Evolutionary conservation across 2,113 vertebrate genomes (phyloP).

Genomic region (Pseudorasbora parva): DNA sequence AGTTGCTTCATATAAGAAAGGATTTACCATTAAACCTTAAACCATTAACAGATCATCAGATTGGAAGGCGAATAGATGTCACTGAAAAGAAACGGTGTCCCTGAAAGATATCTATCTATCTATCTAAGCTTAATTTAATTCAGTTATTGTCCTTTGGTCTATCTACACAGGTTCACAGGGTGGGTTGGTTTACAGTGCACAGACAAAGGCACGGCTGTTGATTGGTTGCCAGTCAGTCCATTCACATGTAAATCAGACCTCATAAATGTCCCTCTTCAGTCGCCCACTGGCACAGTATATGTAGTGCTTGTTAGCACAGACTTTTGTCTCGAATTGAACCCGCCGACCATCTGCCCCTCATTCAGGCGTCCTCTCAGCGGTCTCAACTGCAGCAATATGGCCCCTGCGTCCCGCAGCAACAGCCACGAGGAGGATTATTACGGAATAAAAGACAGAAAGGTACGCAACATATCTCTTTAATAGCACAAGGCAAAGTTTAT

Average conservation of each 20-base stretch:
- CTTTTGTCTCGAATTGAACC: conserved; percentile 65
- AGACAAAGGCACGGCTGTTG: conserved; percentile 72
- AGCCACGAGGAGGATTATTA: conserved; percentile 65
- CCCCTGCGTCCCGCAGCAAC: conserved; percentile 72
- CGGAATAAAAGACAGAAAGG: conserved; percentile 79
- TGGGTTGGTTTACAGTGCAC: conserved; percentile 34
- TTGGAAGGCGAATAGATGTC: no score
- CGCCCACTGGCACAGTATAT: conserved; percentile 51
- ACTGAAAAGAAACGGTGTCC: no score
- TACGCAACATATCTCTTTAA: conserved; percentile 56
- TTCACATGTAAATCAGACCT: conserved; percentile 83
- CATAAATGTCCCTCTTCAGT: conserved; percentile 69
- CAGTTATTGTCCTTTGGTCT: neutral
- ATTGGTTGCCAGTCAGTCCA: conserved; percentile 72
- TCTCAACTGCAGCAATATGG: conserved; percentile 74
- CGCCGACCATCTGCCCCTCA: conserved; percentile 71
- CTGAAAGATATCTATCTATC: neutral
- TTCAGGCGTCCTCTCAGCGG: conserved; percentile 58
- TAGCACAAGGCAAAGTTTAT: neutral
- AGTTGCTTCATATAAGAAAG: no score
- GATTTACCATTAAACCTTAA: no score
- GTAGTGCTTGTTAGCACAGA: conserved; percentile 54
- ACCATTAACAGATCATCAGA: no score
- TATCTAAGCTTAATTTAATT: neutral
- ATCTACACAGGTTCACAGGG: conserved; percentile 31